Conservation (phyloP, 2,797 vertebrate genomes). For the Enteromius unitaeniatus region DNA sequence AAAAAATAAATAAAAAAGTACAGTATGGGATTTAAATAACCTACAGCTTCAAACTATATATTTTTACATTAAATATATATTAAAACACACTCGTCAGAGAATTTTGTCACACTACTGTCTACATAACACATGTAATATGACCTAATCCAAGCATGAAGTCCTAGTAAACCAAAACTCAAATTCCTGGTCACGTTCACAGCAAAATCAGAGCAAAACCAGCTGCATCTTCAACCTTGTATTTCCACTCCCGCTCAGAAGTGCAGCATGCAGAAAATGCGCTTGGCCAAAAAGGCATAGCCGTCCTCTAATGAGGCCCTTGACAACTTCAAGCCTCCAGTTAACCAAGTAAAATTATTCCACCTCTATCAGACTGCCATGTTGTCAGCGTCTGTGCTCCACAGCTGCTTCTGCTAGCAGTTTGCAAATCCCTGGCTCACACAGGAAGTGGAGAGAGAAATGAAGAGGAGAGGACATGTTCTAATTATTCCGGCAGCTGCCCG, state of each 20-base stretch:
- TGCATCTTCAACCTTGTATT: background rate
- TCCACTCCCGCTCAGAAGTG: constrained; percentile 49
- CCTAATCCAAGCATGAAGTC: constrained; percentile 1
- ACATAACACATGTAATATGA: background rate
- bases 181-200: constrained; percentile 1
- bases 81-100: background rate
- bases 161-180: background rate
- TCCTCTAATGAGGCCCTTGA: constrained; percentile 74
- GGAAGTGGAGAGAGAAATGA: constrained; percentile 65
- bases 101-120: background rate
- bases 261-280: constrained; percentile 71
- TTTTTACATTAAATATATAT: background rate
- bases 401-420: constrained; percentile 70
- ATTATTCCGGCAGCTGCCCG: constrained; percentile 51
- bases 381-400: constrained; percentile 69
- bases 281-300: constrained; percentile 68
- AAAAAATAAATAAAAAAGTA: no score
- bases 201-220: constrained; percentile 2
- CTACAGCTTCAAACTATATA: no score
- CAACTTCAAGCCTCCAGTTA: constrained; percentile 74
- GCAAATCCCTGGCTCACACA: constrained; percentile 70
- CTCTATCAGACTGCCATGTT: constrained; percentile 70
- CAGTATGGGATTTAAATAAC: background rate
- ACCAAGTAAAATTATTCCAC: constrained; percentile 67
- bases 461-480: constrained; percentile 50